phyloP scores from a whole-genome alignment of 2,797 vertebrate species.

The Alcedo atthis region DNA sequence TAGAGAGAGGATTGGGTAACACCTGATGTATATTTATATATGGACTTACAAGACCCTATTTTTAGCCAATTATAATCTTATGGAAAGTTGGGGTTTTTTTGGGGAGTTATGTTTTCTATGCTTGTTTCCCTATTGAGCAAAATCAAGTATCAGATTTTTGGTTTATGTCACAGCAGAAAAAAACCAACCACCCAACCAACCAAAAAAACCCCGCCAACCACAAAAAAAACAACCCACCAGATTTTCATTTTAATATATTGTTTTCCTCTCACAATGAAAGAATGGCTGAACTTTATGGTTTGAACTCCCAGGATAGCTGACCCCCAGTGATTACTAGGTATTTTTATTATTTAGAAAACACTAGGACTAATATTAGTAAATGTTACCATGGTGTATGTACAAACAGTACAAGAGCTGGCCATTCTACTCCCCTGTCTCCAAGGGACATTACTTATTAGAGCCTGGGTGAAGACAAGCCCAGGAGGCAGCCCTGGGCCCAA shows the following conservation, averaged over 20 bases:
- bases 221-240: too few relatives aligned
- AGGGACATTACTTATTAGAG: neutral
- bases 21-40: neutral
- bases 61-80: neutral
- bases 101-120: neutral
- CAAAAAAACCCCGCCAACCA: neutral
- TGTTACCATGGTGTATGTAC: neutral
- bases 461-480: neutral
- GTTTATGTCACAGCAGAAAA: neutral
- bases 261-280: slow-evolving; percentile 6
- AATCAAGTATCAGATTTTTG: neutral
- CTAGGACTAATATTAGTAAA: neutral
- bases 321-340: neutral
- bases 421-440: neutral
- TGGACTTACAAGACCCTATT: neutral
- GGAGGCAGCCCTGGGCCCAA: neutral
- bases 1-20: neutral
- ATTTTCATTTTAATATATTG: neutral
- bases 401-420: neutral
- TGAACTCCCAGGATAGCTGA: neutral
- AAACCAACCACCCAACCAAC: accelerated
- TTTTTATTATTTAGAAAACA: neutral
- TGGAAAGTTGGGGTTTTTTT: neutral
- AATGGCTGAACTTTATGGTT: neutral
- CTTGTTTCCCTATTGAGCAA: neutral